Evolutionary conservation across 2,888 invertebrate species (phyloP), one percentile per base, ranked within the genome.

Genomic region (Torymus auratus): DNA sequence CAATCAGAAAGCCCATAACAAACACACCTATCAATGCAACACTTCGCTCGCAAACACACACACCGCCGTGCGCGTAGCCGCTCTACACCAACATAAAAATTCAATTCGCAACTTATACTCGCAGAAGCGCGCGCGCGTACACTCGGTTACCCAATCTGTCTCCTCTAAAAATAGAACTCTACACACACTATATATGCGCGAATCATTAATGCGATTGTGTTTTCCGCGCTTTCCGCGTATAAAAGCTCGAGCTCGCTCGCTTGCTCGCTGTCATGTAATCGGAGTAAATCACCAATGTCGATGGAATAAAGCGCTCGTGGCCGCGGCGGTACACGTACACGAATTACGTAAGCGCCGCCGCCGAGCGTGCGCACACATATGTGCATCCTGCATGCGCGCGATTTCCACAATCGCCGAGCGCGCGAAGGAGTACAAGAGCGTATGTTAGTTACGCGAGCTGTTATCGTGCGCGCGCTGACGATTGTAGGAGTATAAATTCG

Each of bases 241-340:
- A 65, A 52, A 41, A 41, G 7, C 5, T 5, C n/a, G n/a, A n/a
- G n/a, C 41, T 41, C 41, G 53, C 20, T 62, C 62, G 12, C 17
- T 12, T 56, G 23, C 60, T 75, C 28, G 13, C 23, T 56, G 68
- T 17, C 41, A 12, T 17, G 61, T 20, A 76, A 68, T 61, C 68
- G 61, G n/a, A 60, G 68, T 76, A 76, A 76, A 76, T 76, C 76
- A 69, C 68, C 28, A 61, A 13, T 41, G 65, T 28, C 65, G 74
- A 67, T 67, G 20, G 28, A 52, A 50, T 41, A 52, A 64, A 74
- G 20, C 17, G 15, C 52, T 17, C 17, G 50, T 20, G 50, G 13
- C 7, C 5, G 41, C 41, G 41, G 7, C 7, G 7, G 28, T 28
- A 28, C 7, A 28, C 7, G 7, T 41, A 41, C 41, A 41, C 23